A percentile compares a stretch with the other conserved stretches of the same genome.
phyloP scores from a whole-genome alignment of 2,888 invertebrate genomes.

The Lithophane semibrunnea region DNA sequence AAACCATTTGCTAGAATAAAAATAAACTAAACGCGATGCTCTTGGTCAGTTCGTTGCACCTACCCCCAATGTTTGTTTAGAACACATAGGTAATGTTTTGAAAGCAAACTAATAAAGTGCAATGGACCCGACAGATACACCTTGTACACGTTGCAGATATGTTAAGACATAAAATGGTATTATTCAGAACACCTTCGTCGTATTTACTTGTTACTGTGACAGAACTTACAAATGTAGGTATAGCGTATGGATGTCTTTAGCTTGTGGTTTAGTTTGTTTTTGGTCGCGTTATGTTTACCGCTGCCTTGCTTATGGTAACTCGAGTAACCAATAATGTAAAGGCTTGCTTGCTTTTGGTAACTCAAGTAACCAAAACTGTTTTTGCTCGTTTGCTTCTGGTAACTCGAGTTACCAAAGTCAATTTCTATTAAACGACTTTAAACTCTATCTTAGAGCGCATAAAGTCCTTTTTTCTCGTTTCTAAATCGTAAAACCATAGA shows the following conservation, averaged over 20 bases:
- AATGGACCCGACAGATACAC: slow-evolving; percentile 74
- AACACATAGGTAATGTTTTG: slow-evolving; percentile 75
- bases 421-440: no score
- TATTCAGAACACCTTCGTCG: slow-evolving; percentile 53
- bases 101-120: slow-evolving; percentile 80
- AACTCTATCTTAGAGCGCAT: no score
- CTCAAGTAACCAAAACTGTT: no score
- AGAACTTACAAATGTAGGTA: slow-evolving; percentile 42
- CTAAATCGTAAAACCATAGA: no score
- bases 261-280: slow-evolving; percentile 4
- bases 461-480: no score
- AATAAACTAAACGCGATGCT: slow-evolving; percentile 71
- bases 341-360: no score
- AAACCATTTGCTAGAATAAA: slow-evolving; percentile 71
- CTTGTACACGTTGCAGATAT: slow-evolving; percentile 70
- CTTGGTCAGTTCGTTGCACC: slow-evolving; percentile 76
- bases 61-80: slow-evolving; percentile 77
- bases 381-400: no score
- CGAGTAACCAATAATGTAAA: no score
- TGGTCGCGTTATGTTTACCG: background rate
- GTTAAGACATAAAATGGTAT: slow-evolving; percentile 62
- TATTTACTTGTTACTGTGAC: slow-evolving; percentile 49
- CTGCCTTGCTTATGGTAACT: no score
- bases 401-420: no score
- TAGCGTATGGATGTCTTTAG: slow-evolving; percentile 12